Conservation (phyloP, 2,113 vertebrate genomes). For the Poeciliopsis turrubarensis region DNA sequence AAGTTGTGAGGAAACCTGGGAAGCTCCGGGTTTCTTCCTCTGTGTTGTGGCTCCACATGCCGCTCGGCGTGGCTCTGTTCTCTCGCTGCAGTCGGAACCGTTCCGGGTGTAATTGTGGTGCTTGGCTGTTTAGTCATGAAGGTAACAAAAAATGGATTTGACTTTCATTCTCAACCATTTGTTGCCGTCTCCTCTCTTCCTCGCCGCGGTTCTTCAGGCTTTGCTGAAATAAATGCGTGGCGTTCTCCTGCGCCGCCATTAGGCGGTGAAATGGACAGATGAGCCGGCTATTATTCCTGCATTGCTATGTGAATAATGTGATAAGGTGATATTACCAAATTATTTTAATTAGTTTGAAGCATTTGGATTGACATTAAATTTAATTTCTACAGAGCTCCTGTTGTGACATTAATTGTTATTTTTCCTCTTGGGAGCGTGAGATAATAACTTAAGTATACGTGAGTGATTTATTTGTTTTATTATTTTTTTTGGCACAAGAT, state of each 20-base stretch:
- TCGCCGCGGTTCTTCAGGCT: not conserved
- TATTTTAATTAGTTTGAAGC: not conserved
- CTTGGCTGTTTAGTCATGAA: constrained; percentile 20
- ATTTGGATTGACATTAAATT: not conserved
- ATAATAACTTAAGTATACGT: not conserved
- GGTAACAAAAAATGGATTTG: not conserved
- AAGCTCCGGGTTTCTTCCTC: not conserved
- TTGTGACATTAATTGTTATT: constrained; percentile 1
- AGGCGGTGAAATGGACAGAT: not conserved
- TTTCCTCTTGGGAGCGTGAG: not conserved
- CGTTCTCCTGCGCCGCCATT: not conserved
- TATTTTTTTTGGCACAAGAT: not conserved
- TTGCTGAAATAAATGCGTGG: not conserved
- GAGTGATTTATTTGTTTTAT: not conserved
- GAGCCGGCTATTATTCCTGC: constrained; percentile 36
- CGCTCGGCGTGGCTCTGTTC: not conserved
- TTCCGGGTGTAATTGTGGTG: constrained; percentile 32
- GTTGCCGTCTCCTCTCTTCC: not conserved
- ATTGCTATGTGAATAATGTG: not conserved
- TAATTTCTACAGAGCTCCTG: not conserved
- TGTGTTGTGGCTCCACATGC: not conserved
- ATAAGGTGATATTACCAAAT: not conserved
- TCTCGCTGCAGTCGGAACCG: not conserved
- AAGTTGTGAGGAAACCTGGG: not conserved
- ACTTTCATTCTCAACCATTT: not conserved